Base-by-base conservation (phyloP, 2,888 invertebrate species). In the Lithodes maja region DNA sequence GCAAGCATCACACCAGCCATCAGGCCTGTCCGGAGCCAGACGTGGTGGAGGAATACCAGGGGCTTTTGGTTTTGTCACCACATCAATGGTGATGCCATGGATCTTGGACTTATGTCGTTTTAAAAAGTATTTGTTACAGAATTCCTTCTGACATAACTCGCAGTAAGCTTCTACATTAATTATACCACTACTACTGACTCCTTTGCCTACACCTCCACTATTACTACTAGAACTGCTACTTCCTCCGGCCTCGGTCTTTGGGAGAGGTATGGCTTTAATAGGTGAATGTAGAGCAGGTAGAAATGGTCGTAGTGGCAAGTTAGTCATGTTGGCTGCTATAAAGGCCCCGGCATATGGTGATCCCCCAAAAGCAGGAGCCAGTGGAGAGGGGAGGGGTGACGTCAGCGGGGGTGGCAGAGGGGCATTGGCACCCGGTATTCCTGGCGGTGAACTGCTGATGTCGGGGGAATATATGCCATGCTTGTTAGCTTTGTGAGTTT, bases 401-500 rank as follows among this genome's bases (percentile, higher is more conserved):
- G 78, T 86, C 2, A 90, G 90, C 1, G 84, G 85, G 3, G 91
- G 90, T 2, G 84, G 85, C 53, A 90, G 61, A 9, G 90, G 90
- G 7, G 90, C 87, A 12, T 87, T 53, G 49, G 54, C 81, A 7
- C 87, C 78, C 3, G 84, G 85, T 3, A 87, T 69, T 2, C 88
- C 83, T 52, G 90, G 90, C 1, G 90, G 91, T 2, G 91, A 91
- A 55, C 91, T 90, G 52, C 91, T 88, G 52, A 91, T 55, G 49
- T 92, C 92, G 2, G 91, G 92, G 3, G 96, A 96, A 93, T 97
- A 98, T 92, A 99, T 98, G 54, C 98, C 98, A 94, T 99, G 99
- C 93, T 98, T 99, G 94, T 99, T 99, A 61, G 99, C 98, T 94
- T 98, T 98, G 95, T 99, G 99, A 68, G 99, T 99, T 94, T 99